A percentile compares a stretch with the other conserved stretches of the same genome.
Evolutionary conservation across 2,888 invertebrate genomes (phyloP).

Genomic region (Cantharis nigra): DNA sequence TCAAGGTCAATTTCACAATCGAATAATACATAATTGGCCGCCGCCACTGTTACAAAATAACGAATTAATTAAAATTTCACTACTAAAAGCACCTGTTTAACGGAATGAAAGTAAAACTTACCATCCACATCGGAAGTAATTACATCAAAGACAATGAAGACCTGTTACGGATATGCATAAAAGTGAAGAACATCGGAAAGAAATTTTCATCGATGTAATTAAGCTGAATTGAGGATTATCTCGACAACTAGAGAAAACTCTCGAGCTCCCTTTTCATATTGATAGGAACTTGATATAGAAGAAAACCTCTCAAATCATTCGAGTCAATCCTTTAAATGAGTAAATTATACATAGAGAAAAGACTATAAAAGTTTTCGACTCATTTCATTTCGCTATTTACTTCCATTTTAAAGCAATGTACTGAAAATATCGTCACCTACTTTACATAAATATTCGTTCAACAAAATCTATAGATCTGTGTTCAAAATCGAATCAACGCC

Average conservation of each 20-base stretch:
- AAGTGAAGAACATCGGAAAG: neutral
- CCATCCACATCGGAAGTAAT: neutral
- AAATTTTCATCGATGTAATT: neutral
- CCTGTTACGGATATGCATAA: neutral
- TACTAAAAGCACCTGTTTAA: neutral
- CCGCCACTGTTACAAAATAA: neutral
- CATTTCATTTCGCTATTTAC: conserved; percentile 22
- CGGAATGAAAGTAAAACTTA: neutral
- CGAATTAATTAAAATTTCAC: neutral
- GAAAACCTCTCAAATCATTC: conserved; percentile 3
- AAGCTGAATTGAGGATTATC: neutral
- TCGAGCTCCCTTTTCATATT: conserved; percentile 9
- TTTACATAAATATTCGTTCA: conserved; percentile 15
- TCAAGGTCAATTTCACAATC: neutral
- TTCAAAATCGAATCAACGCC: conserved; percentile 13
- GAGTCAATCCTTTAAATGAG: conserved; percentile 21
- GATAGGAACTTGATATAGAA: conserved; percentile 10
- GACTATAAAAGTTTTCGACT: conserved; percentile 21
- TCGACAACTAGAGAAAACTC: neutral
- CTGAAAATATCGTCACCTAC: conserved; percentile 18
- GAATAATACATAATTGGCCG: neutral
- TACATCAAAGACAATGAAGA: neutral
- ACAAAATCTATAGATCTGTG: conserved; percentile 11
- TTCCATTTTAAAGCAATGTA: conserved; percentile 11
- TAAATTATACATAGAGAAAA: conserved; percentile 17